Evolutionary conservation across 2,888 invertebrate species (phyloP).

Genomic region (Odontocolon sp.): DNA sequence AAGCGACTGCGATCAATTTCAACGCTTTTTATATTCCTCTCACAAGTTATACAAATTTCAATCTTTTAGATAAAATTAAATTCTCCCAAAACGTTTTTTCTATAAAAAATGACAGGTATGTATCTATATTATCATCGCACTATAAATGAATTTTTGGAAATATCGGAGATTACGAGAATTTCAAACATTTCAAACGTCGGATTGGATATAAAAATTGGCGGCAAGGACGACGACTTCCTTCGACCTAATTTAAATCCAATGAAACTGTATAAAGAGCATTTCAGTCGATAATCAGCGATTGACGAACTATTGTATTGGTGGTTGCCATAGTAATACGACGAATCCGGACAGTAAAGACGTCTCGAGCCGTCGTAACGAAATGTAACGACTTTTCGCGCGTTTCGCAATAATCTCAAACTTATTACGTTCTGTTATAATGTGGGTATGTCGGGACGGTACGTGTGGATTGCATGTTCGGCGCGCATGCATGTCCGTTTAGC

Average conservation of each 20-base stretch:
- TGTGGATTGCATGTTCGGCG: constrained; percentile 58
- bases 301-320: constrained; percentile 55
- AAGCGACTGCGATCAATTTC: no score
- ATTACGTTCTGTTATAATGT: constrained; percentile 59
- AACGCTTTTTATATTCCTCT: no score
- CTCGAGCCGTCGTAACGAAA: constrained; percentile 34
- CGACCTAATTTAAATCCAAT: constrained; percentile 50
- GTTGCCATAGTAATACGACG: constrained; percentile 68
- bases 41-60: no score
- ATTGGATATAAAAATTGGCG: neutral
- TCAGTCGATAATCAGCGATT: constrained; percentile 66
- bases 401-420: constrained; percentile 57
- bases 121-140: no score
- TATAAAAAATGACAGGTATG: no score
- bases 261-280: constrained; percentile 46
- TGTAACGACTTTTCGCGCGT: constrained; percentile 7
- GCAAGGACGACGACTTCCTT: neutral
- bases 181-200: neutral
- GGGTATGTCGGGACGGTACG: constrained; percentile 68
- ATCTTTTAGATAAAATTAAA: neutral
- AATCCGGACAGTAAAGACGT: constrained; percentile 30
- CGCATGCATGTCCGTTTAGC: constrained; percentile 53
- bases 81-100: no score
- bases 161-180: no score
- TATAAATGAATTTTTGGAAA: no score